Percentiles rank a stretch among this genome's conserved stretches.
phyloP scores from a whole-genome alignment of 1,140 invertebrate species.

The Zophobas atratus region DNA sequence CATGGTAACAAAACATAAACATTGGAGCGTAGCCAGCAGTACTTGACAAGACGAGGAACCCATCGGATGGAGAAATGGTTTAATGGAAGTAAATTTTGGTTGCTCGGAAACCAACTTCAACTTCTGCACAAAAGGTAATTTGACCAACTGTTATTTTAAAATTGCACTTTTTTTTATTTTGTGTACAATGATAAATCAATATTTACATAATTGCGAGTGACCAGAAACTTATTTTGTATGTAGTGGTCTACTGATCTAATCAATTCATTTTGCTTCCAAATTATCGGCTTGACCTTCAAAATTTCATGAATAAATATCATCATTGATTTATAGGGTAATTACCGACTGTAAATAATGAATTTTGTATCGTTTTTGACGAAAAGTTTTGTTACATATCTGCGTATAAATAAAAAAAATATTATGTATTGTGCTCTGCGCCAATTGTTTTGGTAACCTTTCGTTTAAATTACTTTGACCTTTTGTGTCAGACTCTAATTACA shows the following conservation, averaged over 20 bases:
- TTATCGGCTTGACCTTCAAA: conserved; percentile 7
- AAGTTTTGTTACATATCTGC: too few relatives aligned
- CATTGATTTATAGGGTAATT: conserved; percentile 11
- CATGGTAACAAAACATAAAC: conserved; percentile 51
- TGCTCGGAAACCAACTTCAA: conserved; percentile 88
- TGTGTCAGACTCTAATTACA: too few relatives aligned
- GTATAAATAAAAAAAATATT: too few relatives aligned
- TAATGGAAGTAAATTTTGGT: conserved; percentile 88
- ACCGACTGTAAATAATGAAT: conserved; percentile 12
- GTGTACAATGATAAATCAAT: neutral
- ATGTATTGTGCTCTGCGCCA: too few relatives aligned
- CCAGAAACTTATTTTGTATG: too few relatives aligned
- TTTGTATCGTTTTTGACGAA: neutral
- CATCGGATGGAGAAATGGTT: conserved; percentile 90
- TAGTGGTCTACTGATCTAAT: neutral
- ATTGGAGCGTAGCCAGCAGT: conserved; percentile 15
- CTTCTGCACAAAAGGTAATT: conserved; percentile 83
- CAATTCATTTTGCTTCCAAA: neutral
- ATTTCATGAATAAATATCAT: neutral
- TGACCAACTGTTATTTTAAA: too few relatives aligned
- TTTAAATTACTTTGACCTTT: too few relatives aligned
- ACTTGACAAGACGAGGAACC: conserved; percentile 25
- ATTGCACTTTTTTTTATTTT: too few relatives aligned
- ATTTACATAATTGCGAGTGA: neutral
- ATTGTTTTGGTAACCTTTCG: too few relatives aligned